Evolutionary conservation across 2,888 invertebrate species (phyloP).

Genomic region (Volucella inflata): DNA sequence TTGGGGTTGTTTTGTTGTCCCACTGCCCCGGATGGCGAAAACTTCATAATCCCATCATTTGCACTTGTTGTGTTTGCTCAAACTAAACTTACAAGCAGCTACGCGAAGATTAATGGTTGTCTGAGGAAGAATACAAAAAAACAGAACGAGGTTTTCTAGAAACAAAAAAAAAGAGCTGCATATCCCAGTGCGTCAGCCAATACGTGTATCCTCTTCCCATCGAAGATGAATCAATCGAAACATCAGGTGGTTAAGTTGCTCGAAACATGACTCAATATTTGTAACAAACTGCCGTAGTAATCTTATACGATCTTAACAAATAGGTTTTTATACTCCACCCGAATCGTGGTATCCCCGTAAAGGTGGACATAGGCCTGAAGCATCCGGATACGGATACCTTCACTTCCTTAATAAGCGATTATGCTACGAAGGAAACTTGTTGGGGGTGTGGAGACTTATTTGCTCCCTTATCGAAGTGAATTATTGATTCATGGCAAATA

Average conservation of each 20-base stretch:
- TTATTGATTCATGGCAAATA: conserved; percentile 62
- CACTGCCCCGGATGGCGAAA: conserved; percentile 21
- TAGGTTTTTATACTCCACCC: conserved; percentile 37
- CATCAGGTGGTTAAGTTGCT: conserved; percentile 67
- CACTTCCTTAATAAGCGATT: conserved; percentile 74
- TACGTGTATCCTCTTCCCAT: conserved; percentile 11
- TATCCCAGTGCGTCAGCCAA: conserved; percentile 35
- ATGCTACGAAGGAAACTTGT: conserved; percentile 25
- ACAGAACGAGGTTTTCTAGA: background rate
- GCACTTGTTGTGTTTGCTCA: conserved; percentile 66
- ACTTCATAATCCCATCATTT: conserved; percentile 73
- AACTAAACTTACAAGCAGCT: conserved; percentile 56
- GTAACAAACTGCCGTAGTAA: conserved; percentile 64
- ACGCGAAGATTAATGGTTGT: conserved; percentile 64
- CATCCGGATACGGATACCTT: conserved; percentile 21
- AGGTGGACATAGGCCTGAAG: conserved; percentile 12
- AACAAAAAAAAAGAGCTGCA: conserved; percentile 25
- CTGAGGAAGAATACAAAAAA: conserved; percentile 29
- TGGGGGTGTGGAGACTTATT: conserved; percentile 44
- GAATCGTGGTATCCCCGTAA: background rate
- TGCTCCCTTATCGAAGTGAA: conserved; percentile 67
- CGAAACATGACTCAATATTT: conserved; percentile 9
- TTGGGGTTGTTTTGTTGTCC: conserved; percentile 8
- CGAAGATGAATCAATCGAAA: conserved; percentile 60
- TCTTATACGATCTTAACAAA: conserved; percentile 70